phyloP scores from a whole-genome alignment of 2,797 vertebrate species.

The Oreortyx pictus region DNA sequence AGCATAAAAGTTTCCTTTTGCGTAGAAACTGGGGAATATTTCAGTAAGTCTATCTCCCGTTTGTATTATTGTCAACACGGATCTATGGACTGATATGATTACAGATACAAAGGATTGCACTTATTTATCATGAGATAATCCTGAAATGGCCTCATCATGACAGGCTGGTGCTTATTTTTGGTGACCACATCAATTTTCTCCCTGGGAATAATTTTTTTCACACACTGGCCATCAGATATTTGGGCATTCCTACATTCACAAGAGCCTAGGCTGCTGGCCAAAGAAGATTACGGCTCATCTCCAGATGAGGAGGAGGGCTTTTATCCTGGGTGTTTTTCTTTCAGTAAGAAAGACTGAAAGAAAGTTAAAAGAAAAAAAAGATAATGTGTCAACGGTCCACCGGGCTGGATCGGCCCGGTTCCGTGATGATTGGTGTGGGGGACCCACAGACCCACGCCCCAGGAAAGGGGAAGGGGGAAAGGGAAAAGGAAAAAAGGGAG shows the following conservation, averaged over 20 bases:
- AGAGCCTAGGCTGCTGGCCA: not conserved
- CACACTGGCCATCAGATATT: accelerated
- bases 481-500: too few species aligned
- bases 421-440: too few species aligned
- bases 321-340: not conserved
- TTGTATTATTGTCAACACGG: not conserved
- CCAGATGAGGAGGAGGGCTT: not conserved
- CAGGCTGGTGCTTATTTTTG: not conserved
- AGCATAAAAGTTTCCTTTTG: not conserved
- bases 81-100: not conserved
- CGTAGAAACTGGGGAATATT: not conserved
- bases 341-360: not conserved
- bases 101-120: not conserved
- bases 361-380: not conserved
- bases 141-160: not conserved
- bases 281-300: not conserved
- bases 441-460: too few species aligned
- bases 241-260: not conserved
- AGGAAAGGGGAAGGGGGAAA: too few species aligned
- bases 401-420: too few species aligned
- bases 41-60: not conserved
- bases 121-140: not conserved
- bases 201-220: not conserved
- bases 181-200: not conserved
- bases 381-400: too few species aligned